A percentile compares a stretch with the other conserved stretches of the same genome.
These are phyloP conservation scores for Phocides pigmalion DNA, from an alignment of 1,140 invertebrate genomes.

Conservation along the genomic window DNA sequence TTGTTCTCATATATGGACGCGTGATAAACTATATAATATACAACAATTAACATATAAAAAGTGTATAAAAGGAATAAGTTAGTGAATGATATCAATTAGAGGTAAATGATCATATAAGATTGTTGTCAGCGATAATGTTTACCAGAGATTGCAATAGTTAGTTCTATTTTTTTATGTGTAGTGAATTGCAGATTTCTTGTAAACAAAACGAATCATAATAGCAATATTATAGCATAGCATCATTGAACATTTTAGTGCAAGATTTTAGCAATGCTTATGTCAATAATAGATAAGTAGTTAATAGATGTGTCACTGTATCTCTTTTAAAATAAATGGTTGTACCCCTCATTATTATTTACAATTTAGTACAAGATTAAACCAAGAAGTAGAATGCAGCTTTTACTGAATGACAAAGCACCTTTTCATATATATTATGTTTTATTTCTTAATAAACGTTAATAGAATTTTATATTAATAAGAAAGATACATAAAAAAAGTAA, in stretches of 20 bases:
- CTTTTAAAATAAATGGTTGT: slow-evolving; percentile 46
- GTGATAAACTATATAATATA: slow-evolving; percentile 55
- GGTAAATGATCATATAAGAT: slow-evolving; percentile 48
- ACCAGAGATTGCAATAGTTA: slow-evolving; percentile 79
- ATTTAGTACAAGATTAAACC: slow-evolving; percentile 40
- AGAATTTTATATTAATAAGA: slow-evolving; percentile 42
- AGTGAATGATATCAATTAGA: slow-evolving; percentile 67
- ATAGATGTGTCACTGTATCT: slow-evolving; percentile 44
- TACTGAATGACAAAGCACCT: slow-evolving; percentile 32
- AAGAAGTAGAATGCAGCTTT: slow-evolving; percentile 31
- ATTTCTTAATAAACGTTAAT: slow-evolving; percentile 29
- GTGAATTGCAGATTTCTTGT: slow-evolving; percentile 48
- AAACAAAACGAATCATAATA: slow-evolving; percentile 52
- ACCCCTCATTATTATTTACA: slow-evolving; percentile 50
- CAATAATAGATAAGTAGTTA: slow-evolving; percentile 44
- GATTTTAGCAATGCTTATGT: slow-evolving; percentile 63
- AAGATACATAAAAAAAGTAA: slow-evolving; percentile 57
- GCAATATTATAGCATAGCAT: too few relatives aligned
- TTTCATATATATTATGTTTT: slow-evolving; percentile 34
- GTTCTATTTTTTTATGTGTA: slow-evolving; percentile 81
- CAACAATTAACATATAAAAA: slow-evolving; percentile 59
- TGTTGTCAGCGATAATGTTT: slow-evolving; percentile 67
- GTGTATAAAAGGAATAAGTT: slow-evolving; percentile 70
- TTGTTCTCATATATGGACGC: slow-evolving; percentile 72
- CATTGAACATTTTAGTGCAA: slow-evolving; percentile 57